Evolutionary conservation across 1,140 invertebrate species (phyloP).

Genomic region (Drosophila saltans): DNA sequence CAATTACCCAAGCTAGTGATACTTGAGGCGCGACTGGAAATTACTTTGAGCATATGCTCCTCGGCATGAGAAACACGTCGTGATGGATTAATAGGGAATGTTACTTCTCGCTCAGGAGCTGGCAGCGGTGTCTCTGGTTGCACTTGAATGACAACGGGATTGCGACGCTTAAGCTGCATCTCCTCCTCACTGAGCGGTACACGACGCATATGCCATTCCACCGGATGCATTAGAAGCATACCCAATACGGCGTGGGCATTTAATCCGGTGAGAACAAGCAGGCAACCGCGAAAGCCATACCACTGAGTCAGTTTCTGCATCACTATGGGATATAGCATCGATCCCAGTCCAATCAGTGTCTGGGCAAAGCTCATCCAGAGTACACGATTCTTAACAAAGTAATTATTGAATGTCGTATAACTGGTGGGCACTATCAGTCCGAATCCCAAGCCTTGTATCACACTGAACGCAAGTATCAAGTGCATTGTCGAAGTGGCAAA

Average conservation of each 20-base stretch:
- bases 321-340: constrained; percentile 85
- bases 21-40: constrained; percentile 73
- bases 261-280: constrained; percentile 86
- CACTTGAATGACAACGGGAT: constrained; percentile 40
- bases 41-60: constrained; percentile 45
- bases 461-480: constrained; percentile 85
- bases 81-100: constrained; percentile 4
- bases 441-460: constrained; percentile 85
- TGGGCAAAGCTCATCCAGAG: constrained; percentile 86
- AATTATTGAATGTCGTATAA: constrained; percentile 85
- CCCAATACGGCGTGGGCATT: constrained; percentile 87
- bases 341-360: constrained; percentile 85
- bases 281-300: constrained; percentile 87
- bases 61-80: constrained; percentile 58
- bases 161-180: constrained; percentile 1
- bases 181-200: constrained; percentile 51
- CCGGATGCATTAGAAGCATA: constrained; percentile 86
- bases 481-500: constrained; percentile 85
- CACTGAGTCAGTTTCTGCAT: constrained; percentile 84
- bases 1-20: constrained; percentile 83
- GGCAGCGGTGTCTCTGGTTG: constrained; percentile 61
- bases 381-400: constrained; percentile 85
- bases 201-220: constrained; percentile 88
- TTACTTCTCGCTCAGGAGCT: constrained; percentile 30
- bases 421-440: constrained; percentile 85